A percentile compares a stretch with the other conserved stretches of the same genome.
phyloP scores from a whole-genome alignment of 2,888 invertebrate species.

The Amphipyra berbera region DNA sequence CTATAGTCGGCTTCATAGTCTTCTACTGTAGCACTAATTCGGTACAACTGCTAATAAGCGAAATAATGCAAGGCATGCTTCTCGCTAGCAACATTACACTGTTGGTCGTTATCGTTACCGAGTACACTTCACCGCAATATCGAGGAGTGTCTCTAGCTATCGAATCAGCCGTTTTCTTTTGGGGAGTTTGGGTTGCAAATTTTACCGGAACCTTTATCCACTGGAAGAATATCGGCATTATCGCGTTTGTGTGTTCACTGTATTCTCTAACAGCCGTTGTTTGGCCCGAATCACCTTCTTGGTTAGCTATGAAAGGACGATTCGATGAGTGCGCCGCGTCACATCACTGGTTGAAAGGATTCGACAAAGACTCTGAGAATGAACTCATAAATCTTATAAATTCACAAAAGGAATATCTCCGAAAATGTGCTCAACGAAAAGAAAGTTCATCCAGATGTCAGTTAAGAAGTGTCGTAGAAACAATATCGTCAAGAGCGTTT shows the following conservation, averaged over 20 bases:
- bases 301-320: conserved; percentile 62
- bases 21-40: conserved; percentile 57
- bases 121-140: conserved; percentile 60
- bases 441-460: conserved; percentile 30
- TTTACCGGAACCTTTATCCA: conserved; percentile 57
- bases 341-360: conserved; percentile 62
- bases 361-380: conserved; percentile 46
- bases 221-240: conserved; percentile 56
- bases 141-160: conserved; percentile 58
- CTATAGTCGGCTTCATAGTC: conserved; percentile 48
- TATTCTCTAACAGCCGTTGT: conserved; percentile 48
- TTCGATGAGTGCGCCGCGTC: conserved; percentile 41
- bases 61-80: conserved; percentile 58
- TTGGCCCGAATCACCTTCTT: conserved; percentile 58
- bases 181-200: conserved; percentile 44
- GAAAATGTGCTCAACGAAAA: conserved; percentile 26
- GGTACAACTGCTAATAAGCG: conserved; percentile 59
- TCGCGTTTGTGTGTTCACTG: conserved; percentile 45
- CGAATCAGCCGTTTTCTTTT: conserved; percentile 55
- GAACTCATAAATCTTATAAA: conserved; percentile 57
- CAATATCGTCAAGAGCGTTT: conserved; percentile 50
- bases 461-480: conserved; percentile 14
- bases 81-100: too few species aligned
- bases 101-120: conserved; percentile 55
- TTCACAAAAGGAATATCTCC: conserved; percentile 53